Base-by-base conservation (phyloP, 1,140 invertebrate species). In the Ostrea edulis region DNA sequence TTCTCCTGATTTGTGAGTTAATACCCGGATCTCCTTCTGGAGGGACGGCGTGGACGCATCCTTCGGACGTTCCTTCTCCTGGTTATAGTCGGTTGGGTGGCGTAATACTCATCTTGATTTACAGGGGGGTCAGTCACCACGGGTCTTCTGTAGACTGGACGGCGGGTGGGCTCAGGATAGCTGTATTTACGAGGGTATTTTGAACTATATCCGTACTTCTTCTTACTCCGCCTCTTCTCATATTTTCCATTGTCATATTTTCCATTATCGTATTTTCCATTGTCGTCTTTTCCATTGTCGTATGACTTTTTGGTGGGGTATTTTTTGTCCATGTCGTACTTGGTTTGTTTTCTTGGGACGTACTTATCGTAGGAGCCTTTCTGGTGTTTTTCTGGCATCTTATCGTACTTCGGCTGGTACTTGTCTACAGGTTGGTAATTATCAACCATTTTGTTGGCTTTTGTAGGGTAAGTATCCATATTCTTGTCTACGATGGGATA, bases 361-460 rank as follows among this genome's bases (percentile, higher is more conserved):
- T 62, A 62, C 58, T 62, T 62, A n/a, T 62, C 68, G 68, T 77
- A 77, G 25, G 68, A 77, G 9, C 68, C 68, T 29, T 77, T 77
- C 68, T 77, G 68, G 68, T 35, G 35, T 77, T 77, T 77, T 8
- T 35, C 25, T 77, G 68, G 68, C 68, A 25, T 25, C 25, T 29
- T 22, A 9, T 77, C 68, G 25, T 77, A 77, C 8, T 77, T 77
- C 11, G 68, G 68, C 68, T 77, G 68, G 25, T 77, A 77, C 25
- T 35, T 77, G 9, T 77, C 22, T 4, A 77, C 17, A 4, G 68
- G 25, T 77, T 77, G 22, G 25, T 77, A 77, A 14, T 77, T 77
- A 14, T 77, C 68, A 25, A 25, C 29, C 22, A 77, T 35, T 29
- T 77, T 77, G 68, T 77, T 25, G 4, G 11, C 22, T 77, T 77